Evolutionary conservation across 2,888 invertebrate species (phyloP).

Genomic region (Eupithecia inturbata): DNA sequence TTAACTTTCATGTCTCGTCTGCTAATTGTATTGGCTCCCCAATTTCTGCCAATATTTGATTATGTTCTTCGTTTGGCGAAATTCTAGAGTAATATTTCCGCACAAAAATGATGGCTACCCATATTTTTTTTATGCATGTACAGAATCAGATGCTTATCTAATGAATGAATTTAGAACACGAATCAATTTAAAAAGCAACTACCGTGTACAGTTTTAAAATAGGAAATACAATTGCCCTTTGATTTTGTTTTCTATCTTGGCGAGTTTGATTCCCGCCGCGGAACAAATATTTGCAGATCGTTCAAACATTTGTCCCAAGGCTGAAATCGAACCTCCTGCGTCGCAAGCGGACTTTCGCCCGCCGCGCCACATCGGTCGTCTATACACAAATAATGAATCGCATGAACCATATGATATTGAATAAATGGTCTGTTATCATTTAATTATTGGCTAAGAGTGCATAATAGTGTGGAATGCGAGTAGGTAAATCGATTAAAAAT

Average conservation of each 20-base stretch:
- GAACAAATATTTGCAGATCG: no score
- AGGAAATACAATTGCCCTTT: no score
- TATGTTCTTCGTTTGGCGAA: slow-evolving; percentile 61
- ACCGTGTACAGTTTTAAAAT: background rate
- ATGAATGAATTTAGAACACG: background rate
- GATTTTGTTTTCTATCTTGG: background rate
- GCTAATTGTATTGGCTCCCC: slow-evolving; percentile 75
- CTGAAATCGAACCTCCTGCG: no score
- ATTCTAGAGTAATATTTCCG: slow-evolving; percentile 53
- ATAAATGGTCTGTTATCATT: no score
- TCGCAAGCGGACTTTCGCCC: no score
- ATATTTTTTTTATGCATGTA: background rate
- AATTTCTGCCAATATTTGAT: slow-evolving; percentile 65
- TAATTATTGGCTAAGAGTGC: no score
- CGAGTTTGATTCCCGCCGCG: background rate
- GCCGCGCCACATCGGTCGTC: no score
- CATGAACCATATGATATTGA: no score
- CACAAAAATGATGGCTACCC: background rate
- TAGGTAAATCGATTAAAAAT: background rate
- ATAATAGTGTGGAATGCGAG: background rate
- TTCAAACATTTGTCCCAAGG: no score
- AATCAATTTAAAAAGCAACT: background rate
- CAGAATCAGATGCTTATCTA: background rate
- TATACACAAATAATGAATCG: no score
- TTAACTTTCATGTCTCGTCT: slow-evolving; percentile 79